Percentiles rank a stretch among this genome's conserved stretches.
phyloP scores from a whole-genome alignment of 2,113 vertebrate genomes.

The Alectura lathami region DNA sequence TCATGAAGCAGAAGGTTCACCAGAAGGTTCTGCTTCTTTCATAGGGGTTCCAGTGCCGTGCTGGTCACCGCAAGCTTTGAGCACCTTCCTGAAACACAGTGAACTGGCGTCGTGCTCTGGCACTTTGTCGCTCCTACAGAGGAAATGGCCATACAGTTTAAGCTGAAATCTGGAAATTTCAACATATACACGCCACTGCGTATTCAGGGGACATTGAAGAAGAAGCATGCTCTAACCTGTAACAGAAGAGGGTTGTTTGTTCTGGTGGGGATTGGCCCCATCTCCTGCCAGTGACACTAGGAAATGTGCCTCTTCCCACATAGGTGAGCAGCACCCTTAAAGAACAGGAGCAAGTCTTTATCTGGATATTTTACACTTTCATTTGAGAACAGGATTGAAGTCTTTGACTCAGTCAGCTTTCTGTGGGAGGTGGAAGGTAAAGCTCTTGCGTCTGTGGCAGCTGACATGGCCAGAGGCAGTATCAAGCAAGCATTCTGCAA shows the following conservation, averaged over 20 bases:
- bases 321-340: not conserved
- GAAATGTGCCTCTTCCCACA: not conserved
- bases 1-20: not conserved
- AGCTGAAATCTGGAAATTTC: not conserved
- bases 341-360: not conserved
- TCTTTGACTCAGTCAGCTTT: not conserved
- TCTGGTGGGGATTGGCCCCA: not conserved
- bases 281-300: not conserved
- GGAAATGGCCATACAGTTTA: not conserved
- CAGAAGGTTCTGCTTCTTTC: not conserved
- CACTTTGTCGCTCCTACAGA: not conserved
- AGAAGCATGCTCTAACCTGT: not conserved
- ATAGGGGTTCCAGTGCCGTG: not conserved
- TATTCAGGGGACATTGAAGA: not conserved
- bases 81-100: not conserved
- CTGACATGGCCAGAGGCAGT: too few relatives aligned
- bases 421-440: not conserved
- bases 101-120: not conserved
- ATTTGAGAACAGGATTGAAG: not conserved
- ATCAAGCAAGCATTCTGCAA: not conserved
- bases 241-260: not conserved
- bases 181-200: not conserved
- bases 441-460: not conserved
- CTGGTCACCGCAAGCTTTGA: not conserved
- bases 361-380: not conserved